Base-by-base conservation (phyloP, 2,113 vertebrate species). In the Pontoporia blainvillei region DNA sequence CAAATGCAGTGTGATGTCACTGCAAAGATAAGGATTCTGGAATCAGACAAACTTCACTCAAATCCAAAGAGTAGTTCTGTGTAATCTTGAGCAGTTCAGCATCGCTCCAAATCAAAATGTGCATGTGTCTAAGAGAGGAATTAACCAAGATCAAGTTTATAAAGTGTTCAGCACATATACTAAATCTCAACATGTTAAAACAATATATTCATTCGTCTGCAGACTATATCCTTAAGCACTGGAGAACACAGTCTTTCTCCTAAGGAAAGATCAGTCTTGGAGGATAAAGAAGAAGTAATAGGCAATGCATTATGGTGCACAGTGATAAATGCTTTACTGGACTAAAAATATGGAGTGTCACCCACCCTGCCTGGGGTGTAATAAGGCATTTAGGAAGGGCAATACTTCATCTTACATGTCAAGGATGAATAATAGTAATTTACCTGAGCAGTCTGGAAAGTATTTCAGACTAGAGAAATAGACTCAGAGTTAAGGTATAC, bases 281-380 rank as follows among this genome's bases (percentile, higher is more conserved):
- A 31, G 6, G 14, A 66, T 27, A 73, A 36, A 41, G 34, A 92
- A n/a, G 9, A 92, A 86, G 12, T 66, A 86, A 73, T 5, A 61
- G 14, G 18, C 13, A 67, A 36, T 52, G 10, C 13, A 41, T 41
- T 57, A 72, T 5, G 8, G 21, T 66, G 34, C 29, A 67, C 36
- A 6, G 36, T 82, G 52, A 71, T 27, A 49, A 54, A 57, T 8
- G 13, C 49, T 41, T 94, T 59, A 66, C 64, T 39, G 49, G 34
- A 57, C 31, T 67, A 81, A 90, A 15, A 57, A 34, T 72, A 5
- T 9, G 10, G 66, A 52, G 17, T 44, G 8, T 49, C 10, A 64
- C 25, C 2, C 29, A 14, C 12, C 6, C 29, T 15, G 13, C 0
- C 8, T 75, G 7, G 21, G 14, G 2, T 17, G 1, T 27, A 69